Evolutionary conservation across 2,888 invertebrate genomes (phyloP), one percentile per base, ranked within the genome.

Genomic region (Melikaiella ostensackeni): DNA sequence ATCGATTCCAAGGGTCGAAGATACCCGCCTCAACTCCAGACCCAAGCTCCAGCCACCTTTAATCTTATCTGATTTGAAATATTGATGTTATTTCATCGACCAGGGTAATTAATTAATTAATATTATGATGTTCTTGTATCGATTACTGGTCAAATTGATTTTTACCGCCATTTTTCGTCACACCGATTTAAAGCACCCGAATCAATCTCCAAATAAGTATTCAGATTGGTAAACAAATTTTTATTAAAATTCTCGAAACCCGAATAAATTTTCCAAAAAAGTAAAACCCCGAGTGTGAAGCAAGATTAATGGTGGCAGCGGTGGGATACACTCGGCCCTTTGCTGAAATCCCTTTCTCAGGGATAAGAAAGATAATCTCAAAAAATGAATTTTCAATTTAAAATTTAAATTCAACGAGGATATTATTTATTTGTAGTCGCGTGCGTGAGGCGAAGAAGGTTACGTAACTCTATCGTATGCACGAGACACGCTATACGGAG

Each of bases 391-490:
- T 19, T 66, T 21, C n/a, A 46, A 19, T 46, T 21, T 50, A 4
- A 70, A 46, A 46, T 70, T 30, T 11, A n/a, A 19, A 24, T 19
- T 4, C 24, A 42, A 38, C 6, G 24, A 42, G 27, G 16, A 2
- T 46, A 66, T 16, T 33, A 33, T 63, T 24, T 16, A 24, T 76
- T 75, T 77, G 79, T 78, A 80, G 83, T 78, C 79, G 79, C 82
- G 79, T 77, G 33, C 74, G 74, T 79, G 79, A 76, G 74, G 75
- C 74, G 75, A 63, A 57, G 77, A 75, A 75, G 81, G 86, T 86
- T 87, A 84, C 85, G 85, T 86, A 87, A 86, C 86, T 75, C 80
- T 75, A 64, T 79, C 80, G 82, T 66, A 80, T 82, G 84, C 84
- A 83, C 82, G 82, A 81, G 63, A 35, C 80, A 75, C 75, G 59